Evolutionary conservation across 2,113 vertebrate genomes (phyloP).

Genomic region (Chaenogobius annularis): DNA sequence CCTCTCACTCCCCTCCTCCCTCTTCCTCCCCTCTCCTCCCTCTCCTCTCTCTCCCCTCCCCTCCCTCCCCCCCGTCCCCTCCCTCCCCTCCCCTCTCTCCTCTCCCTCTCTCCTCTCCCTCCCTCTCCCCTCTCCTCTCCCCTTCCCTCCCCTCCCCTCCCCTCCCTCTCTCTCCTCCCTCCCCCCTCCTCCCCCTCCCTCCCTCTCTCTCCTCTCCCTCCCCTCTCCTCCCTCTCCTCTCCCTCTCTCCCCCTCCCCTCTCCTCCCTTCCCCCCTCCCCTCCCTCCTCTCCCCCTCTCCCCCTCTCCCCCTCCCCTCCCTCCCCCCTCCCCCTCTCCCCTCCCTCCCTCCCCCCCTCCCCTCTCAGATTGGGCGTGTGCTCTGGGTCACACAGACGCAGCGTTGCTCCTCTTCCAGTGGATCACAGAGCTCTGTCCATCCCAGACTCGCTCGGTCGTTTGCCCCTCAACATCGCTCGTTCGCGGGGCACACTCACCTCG

Average conservation of each 20-base stretch:
- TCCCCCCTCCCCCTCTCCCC: neutral
- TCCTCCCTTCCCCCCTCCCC: neutral
- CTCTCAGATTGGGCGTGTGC: conserved; percentile 95
- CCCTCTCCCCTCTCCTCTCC: neutral
- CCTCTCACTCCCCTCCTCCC: too few species aligned
- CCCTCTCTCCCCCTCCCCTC: neutral
- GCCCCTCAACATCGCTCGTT: conserved; percentile 91
- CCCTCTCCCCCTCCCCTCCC: neutral
- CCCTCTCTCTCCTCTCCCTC: neutral
- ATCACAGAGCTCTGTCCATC: conserved; percentile 91
- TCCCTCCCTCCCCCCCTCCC: neutral
- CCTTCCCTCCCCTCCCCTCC: neutral
- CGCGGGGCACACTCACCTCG: conserved; percentile 93
- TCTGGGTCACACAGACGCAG: conserved; percentile 91
- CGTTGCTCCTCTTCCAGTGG: conserved; percentile 95
- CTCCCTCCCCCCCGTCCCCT: too few species aligned
- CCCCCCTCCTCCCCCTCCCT: too few species aligned
- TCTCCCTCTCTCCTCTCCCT: too few species aligned
- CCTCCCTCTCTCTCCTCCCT: too few species aligned
- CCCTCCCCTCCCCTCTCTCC: too few species aligned
- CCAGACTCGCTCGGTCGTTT: conserved; percentile 94
- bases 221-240: too few species aligned
- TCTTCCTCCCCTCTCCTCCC: too few species aligned
- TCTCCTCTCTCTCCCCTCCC: too few species aligned
- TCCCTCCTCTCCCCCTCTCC: too few species aligned